A percentile compares a stretch with the other conserved stretches of the same genome.
These are phyloP conservation scores for Trachelus iudaicus DNA, from an alignment of 2,888 invertebrate genomes.

Conservation along the genomic window DNA sequence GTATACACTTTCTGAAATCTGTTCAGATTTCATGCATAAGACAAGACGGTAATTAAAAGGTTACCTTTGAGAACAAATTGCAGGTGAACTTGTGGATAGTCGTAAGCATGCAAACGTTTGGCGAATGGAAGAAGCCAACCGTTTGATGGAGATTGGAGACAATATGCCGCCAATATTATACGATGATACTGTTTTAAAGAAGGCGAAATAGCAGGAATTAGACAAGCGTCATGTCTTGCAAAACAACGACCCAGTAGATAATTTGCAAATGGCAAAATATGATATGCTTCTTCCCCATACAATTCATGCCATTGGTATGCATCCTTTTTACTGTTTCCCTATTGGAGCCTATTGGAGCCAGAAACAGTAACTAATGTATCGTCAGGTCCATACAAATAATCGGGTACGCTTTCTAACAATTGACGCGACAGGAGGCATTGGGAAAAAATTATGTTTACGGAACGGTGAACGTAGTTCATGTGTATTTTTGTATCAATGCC, in stretches of 20 bases:
- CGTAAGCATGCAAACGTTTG: conserved; percentile 20
- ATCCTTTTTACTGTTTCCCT: conserved; percentile 24
- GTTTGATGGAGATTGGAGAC: conserved; percentile 21
- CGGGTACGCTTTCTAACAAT: conserved; percentile 12
- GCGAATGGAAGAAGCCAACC: conserved; percentile 20
- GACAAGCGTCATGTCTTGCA: conserved; percentile 17
- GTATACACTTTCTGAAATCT: conserved; percentile 3
- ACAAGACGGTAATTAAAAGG: too few species aligned
- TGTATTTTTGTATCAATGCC: too few species aligned
- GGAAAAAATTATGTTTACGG: conserved; percentile 9
- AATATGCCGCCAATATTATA: conserved; percentile 14
- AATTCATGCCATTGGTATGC: conserved; percentile 19
- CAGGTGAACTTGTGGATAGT: conserved; percentile 13
- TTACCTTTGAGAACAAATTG: too few species aligned
- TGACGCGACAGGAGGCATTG: conserved; percentile 24
- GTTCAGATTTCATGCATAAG: neutral
- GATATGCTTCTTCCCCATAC: neutral
- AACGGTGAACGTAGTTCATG: conserved; percentile 11
- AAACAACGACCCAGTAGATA: too few species aligned
- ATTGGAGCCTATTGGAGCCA: conserved; percentile 22
- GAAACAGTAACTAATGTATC: conserved; percentile 18
- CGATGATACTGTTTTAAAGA: conserved; percentile 16
- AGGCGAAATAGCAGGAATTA: conserved; percentile 24
- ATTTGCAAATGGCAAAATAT: too few species aligned
- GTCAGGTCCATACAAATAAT: conserved; percentile 16